Conservation (phyloP, 2,113 vertebrate genomes). For the Podarcis cretensis region DNA sequence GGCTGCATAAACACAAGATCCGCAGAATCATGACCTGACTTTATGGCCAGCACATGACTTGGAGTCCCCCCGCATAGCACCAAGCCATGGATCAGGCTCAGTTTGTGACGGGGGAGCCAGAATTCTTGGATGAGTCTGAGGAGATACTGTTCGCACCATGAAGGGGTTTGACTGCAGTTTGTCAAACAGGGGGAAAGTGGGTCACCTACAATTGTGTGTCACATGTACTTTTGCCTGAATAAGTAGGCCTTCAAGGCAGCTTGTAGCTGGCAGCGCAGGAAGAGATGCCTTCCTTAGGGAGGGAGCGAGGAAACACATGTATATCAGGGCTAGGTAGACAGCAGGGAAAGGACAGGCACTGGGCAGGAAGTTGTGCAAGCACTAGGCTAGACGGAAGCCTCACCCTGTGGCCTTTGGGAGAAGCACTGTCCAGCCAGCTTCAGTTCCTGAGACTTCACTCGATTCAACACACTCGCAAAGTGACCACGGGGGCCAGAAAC, state of each 20-base stretch:
- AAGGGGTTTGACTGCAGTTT: neutral
- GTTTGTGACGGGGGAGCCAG: no score
- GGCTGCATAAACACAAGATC: no score
- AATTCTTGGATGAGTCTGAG: no score
- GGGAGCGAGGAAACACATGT: neutral
- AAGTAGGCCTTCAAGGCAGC: neutral
- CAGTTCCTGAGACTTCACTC: neutral
- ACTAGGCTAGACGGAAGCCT: neutral
- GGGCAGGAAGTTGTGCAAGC: neutral
- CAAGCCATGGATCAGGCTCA: no score
- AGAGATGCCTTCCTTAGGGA: neutral
- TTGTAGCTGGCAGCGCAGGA: neutral
- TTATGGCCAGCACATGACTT: no score
- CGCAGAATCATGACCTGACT: no score
- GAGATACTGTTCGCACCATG: no score
- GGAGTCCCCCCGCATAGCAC: no score
- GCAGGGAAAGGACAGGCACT: neutral
- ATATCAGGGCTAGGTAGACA: neutral
- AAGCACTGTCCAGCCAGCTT: neutral
- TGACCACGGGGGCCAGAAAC: neutral
- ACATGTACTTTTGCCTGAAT: neutral
- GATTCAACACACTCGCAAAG: neutral
- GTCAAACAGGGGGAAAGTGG: neutral
- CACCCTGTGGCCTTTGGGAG: neutral
- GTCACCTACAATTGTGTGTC: neutral